Base-by-base conservation (phyloP, 1,140 invertebrate genomes). In the Triops longicaudatus region DNA sequence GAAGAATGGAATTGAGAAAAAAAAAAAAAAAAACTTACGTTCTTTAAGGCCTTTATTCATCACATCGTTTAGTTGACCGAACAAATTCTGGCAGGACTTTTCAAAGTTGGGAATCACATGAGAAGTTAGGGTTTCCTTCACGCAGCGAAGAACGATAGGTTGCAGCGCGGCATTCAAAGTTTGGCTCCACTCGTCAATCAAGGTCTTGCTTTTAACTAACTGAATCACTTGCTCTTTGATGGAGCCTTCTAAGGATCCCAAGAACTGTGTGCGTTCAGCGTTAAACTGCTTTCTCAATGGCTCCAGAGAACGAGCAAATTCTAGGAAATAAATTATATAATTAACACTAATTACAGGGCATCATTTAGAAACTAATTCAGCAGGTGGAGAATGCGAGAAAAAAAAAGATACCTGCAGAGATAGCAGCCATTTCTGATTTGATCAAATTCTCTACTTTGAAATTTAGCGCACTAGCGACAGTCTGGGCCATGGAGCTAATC, bases 31-130 rank as follows among this genome's bases (percentile, higher is more conserved):
- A 78, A 3, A 87, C 91, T 90, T 87, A 97, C 94, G 96, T 85
- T 97, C 94, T 82, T 90, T 91, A 4, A 93, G 94, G 79, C 95
- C 95, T 79, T 87, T 88, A 63, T 90, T 88, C 83, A 97, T 97
- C 3, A 90, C 88, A 17, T 93, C 91, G 82, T 96, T 94, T 2
- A 97, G 88, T 86, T 97, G 95, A 42, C 89, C 86, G 81, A 96
- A 96, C 87, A 97, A 92, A 80, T 89, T 89, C 80, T 91, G 89
- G 81, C 91, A 92, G 71, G 92, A 89, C 83, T 91, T 91, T 82
- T 97, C 94, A 87, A 95, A 92, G 14, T 89, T 88, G 14, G 95
- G 95, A 80, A 97, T 83, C 22, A 95, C 84, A 76, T 89, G 87
- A 72, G 88, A 89, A 43, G 88, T 86, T 79, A 96, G 91, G 1